A percentile compares a stretch with the other conserved stretches of the same genome.
Evolutionary conservation across 2,113 vertebrate genomes (phyloP).

Genomic region (Chlorodrepanis virens): DNA sequence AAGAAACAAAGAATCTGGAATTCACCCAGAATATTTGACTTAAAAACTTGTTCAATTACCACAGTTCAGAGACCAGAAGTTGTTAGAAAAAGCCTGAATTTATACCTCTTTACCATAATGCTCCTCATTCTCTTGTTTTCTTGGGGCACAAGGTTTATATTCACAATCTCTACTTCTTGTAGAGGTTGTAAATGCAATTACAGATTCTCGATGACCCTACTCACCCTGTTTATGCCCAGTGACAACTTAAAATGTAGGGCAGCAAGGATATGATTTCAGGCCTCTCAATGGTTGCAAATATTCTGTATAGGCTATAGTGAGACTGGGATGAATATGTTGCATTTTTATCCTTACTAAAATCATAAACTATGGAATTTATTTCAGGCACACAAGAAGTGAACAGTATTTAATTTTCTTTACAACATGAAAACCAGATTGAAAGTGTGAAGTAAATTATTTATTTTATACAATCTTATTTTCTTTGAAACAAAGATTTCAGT

Average conservation of each 20-base stretch:
- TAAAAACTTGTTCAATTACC: not conserved
- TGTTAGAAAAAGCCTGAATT: not conserved
- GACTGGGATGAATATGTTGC: not conserved
- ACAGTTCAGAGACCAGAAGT: not conserved
- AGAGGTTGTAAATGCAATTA: not conserved
- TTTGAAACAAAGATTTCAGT: not conserved
- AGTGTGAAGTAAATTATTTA: not conserved
- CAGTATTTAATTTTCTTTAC: not conserved
- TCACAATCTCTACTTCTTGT: not conserved
- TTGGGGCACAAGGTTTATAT: not conserved
- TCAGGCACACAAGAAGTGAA: not conserved
- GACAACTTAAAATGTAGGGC: not conserved
- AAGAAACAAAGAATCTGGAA: not conserved
- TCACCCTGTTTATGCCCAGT: not conserved
- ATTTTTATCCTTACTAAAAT: not conserved
- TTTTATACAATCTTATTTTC: not conserved
- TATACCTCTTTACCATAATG: not conserved
- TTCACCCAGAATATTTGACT: not conserved
- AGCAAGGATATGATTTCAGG: not conserved
- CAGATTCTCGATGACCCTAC: not conserved
- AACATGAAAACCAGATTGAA: not conserved
- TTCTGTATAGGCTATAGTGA: not conserved
- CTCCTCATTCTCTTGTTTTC: not conserved
- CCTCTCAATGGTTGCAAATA: not conserved
- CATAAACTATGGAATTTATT: not conserved